phyloP scores from a whole-genome alignment of 2,797 vertebrate species.

The Melanotaenia trifasciata region DNA sequence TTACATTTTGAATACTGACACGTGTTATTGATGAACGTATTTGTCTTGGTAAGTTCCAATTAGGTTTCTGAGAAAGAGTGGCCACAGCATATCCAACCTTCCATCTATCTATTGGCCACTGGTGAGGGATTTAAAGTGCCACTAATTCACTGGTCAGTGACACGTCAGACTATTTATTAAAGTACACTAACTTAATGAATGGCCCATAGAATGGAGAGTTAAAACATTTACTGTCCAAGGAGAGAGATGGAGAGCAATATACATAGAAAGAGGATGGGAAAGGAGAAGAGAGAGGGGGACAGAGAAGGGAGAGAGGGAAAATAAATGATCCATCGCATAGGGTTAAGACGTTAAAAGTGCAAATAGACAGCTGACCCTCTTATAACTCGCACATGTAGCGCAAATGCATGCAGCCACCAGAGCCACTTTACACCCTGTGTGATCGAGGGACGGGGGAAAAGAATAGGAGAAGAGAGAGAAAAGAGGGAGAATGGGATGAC shows the following conservation, averaged over 20 bases:
- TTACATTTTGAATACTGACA: background rate
- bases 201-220: constrained; percentile 85
- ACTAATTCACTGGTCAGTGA: constrained; percentile 84
- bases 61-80: constrained; percentile 59
- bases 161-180: constrained; percentile 87
- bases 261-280: constrained; percentile 60
- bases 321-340: constrained; percentile 84
- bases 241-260: constrained; percentile 77
- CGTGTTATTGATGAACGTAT: constrained; percentile 37
- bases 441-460: constrained; percentile 55
- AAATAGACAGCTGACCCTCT: constrained; percentile 85
- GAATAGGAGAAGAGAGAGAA: constrained; percentile 42
- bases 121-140: constrained; percentile 81
- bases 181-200: constrained; percentile 87
- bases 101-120: constrained; percentile 73
- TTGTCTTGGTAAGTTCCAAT: constrained; percentile 36
- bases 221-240: constrained; percentile 84
- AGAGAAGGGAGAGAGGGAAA: constrained; percentile 66
- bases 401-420: constrained; percentile 52
- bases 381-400: constrained; percentile 70
- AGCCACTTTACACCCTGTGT: constrained; percentile 72
- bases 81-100: constrained; percentile 66
- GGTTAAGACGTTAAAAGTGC: constrained; percentile 85
- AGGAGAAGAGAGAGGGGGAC: constrained; percentile 42
- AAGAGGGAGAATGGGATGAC: constrained; percentile 51